A percentile compares a stretch with the other conserved stretches of the same genome.
Evolutionary conservation across 2,113 vertebrate species (phyloP).

Genomic region (Rhinogobius similis): DNA sequence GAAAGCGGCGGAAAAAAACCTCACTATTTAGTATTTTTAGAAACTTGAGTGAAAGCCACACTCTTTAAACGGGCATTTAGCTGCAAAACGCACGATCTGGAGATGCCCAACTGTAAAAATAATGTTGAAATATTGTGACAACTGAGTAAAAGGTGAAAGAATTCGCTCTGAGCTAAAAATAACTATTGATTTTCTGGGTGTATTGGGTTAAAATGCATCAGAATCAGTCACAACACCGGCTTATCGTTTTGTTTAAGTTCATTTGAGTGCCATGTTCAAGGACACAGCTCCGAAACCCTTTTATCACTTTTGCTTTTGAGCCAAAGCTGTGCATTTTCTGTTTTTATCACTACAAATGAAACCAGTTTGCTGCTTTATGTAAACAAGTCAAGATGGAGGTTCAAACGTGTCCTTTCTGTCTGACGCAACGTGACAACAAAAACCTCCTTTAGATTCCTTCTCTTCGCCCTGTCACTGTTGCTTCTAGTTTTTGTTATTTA

Average conservation of each 20-base stretch:
- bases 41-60: neutral
- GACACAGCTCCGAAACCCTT: neutral
- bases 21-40: neutral
- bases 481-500: neutral
- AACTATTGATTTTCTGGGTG: neutral
- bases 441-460: neutral
- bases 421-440: neutral
- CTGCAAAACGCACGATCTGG: neutral
- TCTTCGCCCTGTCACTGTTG: neutral
- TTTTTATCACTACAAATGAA: neutral
- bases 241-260: neutral
- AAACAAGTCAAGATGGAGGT: conserved; percentile 1
- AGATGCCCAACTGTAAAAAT: neutral
- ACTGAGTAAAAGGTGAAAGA: neutral
- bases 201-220: neutral
- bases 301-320: neutral
- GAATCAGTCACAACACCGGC: neutral
- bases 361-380: neutral
- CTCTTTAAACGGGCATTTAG: neutral
- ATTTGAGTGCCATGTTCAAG: neutral
- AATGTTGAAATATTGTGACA: neutral
- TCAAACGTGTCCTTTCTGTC: neutral
- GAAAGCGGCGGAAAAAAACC: neutral
- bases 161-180: neutral
- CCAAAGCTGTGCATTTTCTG: neutral